Percentiles rank a stretch among this genome's conserved stretches.
phyloP scores from a whole-genome alignment of 2,888 invertebrate species.

The Andricus curvator region DNA sequence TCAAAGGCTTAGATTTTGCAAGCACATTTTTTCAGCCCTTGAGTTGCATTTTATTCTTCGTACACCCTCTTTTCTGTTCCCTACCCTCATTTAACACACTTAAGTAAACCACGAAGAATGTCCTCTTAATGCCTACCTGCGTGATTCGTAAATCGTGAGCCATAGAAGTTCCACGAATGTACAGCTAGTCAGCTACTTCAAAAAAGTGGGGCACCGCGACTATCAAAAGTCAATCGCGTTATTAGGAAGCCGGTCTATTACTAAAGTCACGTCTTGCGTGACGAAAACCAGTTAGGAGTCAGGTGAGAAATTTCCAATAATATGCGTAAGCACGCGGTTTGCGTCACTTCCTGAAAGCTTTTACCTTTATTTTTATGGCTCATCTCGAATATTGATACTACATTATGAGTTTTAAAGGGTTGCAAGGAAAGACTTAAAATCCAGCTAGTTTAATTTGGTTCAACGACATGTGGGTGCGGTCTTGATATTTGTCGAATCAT shows the following conservation, averaged over 20 bases:
- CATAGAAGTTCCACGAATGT: conserved; percentile 26
- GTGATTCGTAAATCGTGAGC: conserved; percentile 37
- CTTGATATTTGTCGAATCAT: conserved; percentile 57
- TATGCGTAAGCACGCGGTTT: conserved; percentile 44
- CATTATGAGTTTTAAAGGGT: background rate
- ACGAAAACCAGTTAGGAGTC: conserved; percentile 38
- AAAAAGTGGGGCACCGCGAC: conserved; percentile 54
- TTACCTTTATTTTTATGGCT: background rate
- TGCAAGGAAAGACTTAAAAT: conserved; percentile 5
- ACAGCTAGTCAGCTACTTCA: conserved; percentile 6
- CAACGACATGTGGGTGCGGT: conserved; percentile 53
- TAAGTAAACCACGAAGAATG: conserved; percentile 11
- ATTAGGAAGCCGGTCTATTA: conserved; percentile 51
- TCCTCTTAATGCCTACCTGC: conserved; percentile 15
- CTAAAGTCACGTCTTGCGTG: conserved; percentile 46
- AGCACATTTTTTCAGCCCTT: conserved; percentile 22
- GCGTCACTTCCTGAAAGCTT: background rate
- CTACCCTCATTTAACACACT: background rate
- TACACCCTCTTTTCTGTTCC: background rate
- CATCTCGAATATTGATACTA: background rate
- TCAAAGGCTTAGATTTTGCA: background rate
- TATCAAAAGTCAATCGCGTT: conserved; percentile 62
- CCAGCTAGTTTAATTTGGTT: conserved; percentile 51
- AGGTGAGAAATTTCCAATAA: conserved; percentile 42
- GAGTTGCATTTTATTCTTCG: background rate